Conservation (phyloP, 2,113 vertebrate genomes). For the Engraulis encrasicolus region DNA sequence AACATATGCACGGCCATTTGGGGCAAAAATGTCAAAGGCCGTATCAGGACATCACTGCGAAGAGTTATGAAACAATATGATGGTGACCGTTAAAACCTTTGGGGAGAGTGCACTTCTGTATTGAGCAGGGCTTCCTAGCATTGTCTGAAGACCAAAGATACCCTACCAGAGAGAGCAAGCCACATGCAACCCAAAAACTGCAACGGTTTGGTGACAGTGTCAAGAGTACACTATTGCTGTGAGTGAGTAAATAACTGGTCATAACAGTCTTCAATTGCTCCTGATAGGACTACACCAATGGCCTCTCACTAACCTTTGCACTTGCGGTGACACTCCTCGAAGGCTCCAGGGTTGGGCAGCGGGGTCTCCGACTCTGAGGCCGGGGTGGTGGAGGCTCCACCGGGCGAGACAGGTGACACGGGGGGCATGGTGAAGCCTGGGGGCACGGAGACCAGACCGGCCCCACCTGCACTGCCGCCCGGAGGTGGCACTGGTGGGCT, state of each 20-base stretch:
- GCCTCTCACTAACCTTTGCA: conserved; percentile 80
- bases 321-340: conserved; percentile 88
- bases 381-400: conserved; percentile 37
- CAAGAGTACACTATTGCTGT: no score
- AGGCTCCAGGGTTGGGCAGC: conserved; percentile 83
- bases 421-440: conserved; percentile 79
- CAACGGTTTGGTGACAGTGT: no score
- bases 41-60: neutral
- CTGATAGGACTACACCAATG: neutral
- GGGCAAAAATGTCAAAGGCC: neutral
- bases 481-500: conserved; percentile 60
- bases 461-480: conserved; percentile 33
- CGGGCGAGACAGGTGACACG: conserved; percentile 60
- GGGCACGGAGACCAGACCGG: conserved; percentile 68
- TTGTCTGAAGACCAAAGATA: no score
- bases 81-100: no score
- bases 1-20: neutral
- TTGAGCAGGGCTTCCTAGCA: no score
- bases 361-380: conserved; percentile 61
- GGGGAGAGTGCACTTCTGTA: no score
- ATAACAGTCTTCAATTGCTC: neutral
- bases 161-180: no score
- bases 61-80: neutral
- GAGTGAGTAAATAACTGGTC: neutral
- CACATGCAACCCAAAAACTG: no score